Evolutionary conservation across 2,888 invertebrate genomes (phyloP), one percentile per base, ranked within the genome.

Genomic region (Leptogaster cylindrica): DNA sequence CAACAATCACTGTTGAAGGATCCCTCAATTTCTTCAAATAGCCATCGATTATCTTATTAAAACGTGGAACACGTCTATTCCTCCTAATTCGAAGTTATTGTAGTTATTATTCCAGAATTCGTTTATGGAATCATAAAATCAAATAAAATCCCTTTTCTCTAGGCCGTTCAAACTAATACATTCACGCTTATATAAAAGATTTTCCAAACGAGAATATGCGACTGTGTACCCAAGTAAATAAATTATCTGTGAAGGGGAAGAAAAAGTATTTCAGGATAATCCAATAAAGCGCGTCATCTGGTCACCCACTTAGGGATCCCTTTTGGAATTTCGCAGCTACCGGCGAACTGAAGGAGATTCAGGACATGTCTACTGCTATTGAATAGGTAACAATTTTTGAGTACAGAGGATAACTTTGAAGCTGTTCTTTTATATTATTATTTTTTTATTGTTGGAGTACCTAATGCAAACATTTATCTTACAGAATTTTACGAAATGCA

Each of bases 281-380:
- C 74, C 75, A 74, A 76, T 75, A 75, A 74, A 73, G 74, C 72
- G 78, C 75, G 80, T 74, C 80, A 80, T 79, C 80, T 80, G 77
- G 77, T 75, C 75, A 77, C 76, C 79, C 80, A 80, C 79, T 80
- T 80, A 79, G 78, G 73, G 74, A 73, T 41, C 58, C 41, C n/a
- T n/a, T n/a, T n/a, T 41, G 41, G 58, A 25, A 23, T 25, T 58
- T 58, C 39, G 16, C 41, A 41, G 58, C 58, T 58, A 39, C 41
- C 58, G 58, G 55, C 36, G 36, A 36, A 18, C 36, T 20, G 12
- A 20, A 10, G 28, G 10, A 20, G 18, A 7, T 6, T 23, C 2
- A 5, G 55, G 10, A 20, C 27, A 14, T 23, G 28, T 12, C 18
- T 39, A 25, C 25, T 20, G 20, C n/a, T n/a, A n/a, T n/a, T n/a